A percentile compares a stretch with the other conserved stretches of the same genome.
Evolutionary conservation across 2,113 vertebrate species (phyloP).

Genomic region (Tachycineta bicolor): DNA sequence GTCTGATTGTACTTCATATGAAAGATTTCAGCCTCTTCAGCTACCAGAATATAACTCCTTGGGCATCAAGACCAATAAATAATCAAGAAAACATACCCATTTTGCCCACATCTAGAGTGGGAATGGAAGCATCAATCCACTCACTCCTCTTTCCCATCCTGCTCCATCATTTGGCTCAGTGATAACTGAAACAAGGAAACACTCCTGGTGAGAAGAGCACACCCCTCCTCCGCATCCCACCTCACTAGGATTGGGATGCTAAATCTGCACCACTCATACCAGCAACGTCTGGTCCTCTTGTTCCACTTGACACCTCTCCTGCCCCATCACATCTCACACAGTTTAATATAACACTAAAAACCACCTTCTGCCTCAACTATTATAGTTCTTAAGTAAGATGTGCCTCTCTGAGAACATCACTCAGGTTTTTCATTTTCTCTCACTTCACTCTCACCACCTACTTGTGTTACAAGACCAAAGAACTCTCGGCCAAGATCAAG

Average conservation of each 20-base stretch:
- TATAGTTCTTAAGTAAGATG: neutral
- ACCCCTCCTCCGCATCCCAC: neutral
- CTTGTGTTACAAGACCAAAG: neutral
- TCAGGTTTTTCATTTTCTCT: neutral
- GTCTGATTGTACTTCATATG: neutral
- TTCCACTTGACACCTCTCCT: neutral
- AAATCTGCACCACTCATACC: neutral
- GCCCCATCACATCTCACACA: neutral
- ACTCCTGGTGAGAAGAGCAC: neutral
- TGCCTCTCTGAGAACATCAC: fast-evolving
- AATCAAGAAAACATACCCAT: neutral
- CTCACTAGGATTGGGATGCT: neutral
- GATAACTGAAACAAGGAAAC: neutral
- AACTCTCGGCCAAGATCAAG: neutral
- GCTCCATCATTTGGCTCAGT: neutral
- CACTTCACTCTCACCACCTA: neutral
- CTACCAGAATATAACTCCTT: neutral
- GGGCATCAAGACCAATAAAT: neutral
- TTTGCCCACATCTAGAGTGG: neutral
- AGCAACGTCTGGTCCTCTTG: neutral
- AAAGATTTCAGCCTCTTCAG: neutral
- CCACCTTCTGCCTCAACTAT: neutral
- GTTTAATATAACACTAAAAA: neutral
- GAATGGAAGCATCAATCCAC: neutral
- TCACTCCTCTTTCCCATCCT: neutral